These are phyloP conservation scores for Oscheius sp. DNA, from an alignment of 2,888 invertebrate species.

Conservation along the genomic window DNA sequence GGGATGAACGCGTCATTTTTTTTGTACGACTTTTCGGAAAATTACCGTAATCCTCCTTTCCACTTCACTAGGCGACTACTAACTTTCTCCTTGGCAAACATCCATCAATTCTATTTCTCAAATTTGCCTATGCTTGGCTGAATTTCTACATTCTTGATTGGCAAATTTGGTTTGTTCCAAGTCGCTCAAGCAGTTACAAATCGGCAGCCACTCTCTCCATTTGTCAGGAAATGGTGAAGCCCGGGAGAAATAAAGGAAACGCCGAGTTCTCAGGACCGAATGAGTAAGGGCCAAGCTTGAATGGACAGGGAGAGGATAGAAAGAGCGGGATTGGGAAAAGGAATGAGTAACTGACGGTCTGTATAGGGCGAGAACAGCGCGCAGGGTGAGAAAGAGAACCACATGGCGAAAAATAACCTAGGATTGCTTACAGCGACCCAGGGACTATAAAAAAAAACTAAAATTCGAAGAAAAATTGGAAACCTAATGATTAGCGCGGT, in stretches of 20 bases:
- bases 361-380: background rate
- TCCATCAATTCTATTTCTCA: conserved; percentile 34
- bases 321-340: background rate
- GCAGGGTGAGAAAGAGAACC: background rate
- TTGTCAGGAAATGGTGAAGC: no score
- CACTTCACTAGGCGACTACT: no score
- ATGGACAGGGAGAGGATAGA: background rate
- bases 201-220: background rate
- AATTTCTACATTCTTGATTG: conserved; percentile 34
- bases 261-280: conserved; percentile 6
- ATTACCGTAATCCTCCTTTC: no score
- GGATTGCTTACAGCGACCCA: no score
- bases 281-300: conserved; percentile 4
- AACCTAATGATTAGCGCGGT: no score
- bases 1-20: no score
- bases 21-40: no score
- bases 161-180: conserved; percentile 32
- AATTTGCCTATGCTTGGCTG: conserved; percentile 15
- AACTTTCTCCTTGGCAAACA: conserved; percentile 1
- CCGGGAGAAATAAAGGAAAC: background rate
- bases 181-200: conserved; percentile 30
- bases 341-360: background rate
- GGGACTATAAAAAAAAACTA: no score
- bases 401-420: background rate
- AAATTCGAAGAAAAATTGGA: no score